These are phyloP conservation scores for Ceyx margarethae DNA, from an alignment of 2,113 vertebrate genomes.

Conservation along the genomic window DNA sequence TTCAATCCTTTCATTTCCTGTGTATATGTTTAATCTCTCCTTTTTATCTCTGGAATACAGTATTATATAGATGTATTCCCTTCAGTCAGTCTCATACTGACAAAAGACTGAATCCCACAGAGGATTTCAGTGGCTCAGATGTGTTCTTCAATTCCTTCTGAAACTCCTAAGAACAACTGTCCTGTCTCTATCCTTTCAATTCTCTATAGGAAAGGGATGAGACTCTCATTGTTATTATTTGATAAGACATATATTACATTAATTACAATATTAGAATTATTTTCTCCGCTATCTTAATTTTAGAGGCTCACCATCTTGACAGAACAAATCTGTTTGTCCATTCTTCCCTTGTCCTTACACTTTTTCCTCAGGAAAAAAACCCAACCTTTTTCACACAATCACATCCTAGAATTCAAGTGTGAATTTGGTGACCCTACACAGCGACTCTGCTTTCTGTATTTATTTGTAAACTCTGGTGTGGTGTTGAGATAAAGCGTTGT, in stretches of 20 bases:
- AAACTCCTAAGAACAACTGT: neutral
- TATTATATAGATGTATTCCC: neutral
- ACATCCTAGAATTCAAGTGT: neutral
- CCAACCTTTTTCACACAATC: neutral
- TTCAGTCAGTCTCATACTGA: neutral
- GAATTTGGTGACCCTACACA: neutral
- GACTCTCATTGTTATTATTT: neutral
- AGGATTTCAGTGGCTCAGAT: neutral
- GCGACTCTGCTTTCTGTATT: neutral
- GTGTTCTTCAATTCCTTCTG: neutral
- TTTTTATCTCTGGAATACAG: neutral
- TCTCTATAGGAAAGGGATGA: neutral
- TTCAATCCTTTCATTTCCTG: neutral
- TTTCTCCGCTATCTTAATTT: neutral
- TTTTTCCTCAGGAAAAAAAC: neutral
- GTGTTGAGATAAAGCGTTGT: accelerated
- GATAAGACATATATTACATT: neutral
- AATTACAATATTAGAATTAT: neutral
- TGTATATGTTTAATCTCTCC: neutral
- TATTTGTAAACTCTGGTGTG: neutral
- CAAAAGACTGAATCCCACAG: neutral
- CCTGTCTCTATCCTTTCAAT: neutral
- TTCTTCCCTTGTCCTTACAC: neutral
- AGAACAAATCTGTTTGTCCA: neutral
- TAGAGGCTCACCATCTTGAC: neutral